Conservation (phyloP, 2,113 vertebrate species). For the Cyprinus carpio region DNA sequence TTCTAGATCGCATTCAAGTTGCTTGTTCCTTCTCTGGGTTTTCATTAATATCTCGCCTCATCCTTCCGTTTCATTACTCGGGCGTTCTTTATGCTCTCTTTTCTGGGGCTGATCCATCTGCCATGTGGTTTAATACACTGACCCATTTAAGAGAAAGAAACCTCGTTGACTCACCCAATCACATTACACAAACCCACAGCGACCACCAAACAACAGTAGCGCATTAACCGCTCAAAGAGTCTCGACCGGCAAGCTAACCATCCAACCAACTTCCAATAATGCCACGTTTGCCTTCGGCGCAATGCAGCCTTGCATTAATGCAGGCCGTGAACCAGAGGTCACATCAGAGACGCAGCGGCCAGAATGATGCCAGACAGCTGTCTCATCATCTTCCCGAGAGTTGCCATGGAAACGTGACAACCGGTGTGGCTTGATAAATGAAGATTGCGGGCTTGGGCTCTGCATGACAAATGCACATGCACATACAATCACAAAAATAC, state of each 20-base stretch:
- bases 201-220: background rate
- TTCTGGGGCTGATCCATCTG: background rate
- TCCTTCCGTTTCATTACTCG: background rate
- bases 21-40: background rate
- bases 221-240: background rate
- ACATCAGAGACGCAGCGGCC: background rate
- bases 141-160: conserved; percentile 15
- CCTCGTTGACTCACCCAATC: background rate
- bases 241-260: background rate
- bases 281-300: background rate
- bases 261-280: background rate
- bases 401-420: conserved; percentile 30
- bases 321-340: background rate
- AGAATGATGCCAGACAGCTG: background rate
- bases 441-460: background rate
- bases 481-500: background rate
- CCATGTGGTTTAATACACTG: background rate
- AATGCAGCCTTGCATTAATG: conserved; percentile 1
- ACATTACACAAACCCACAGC: background rate
- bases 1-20: background rate
- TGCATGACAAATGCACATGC: background rate
- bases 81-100: background rate
- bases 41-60: background rate
- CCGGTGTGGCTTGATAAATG: background rate
- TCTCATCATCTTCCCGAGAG: background rate